phyloP scores from a whole-genome alignment of 2,797 vertebrate species.

The Pipistrellus kuhlii region DNA sequence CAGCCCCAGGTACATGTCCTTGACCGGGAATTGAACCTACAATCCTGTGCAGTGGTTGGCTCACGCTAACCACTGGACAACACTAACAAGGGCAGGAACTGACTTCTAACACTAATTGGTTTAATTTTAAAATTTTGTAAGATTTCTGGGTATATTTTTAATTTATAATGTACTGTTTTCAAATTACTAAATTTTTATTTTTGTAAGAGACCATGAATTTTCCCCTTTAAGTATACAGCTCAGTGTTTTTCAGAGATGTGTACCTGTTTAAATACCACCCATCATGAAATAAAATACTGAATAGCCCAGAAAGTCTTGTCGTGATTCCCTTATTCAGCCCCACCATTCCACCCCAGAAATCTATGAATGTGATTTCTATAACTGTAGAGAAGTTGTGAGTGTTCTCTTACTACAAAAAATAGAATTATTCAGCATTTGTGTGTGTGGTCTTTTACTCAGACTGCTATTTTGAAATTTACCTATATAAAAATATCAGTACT shows the following conservation, averaged over 20 bases:
- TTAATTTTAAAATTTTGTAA: constrained; percentile 33
- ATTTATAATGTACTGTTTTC: constrained; percentile 5
- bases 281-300: constrained; percentile 28
- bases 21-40: not conserved
- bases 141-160: constrained; percentile 21
- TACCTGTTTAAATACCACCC: not conserved
- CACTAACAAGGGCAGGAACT: not conserved
- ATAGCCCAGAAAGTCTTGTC: not conserved
- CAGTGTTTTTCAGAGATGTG: not conserved
- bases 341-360: not conserved
- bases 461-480: not conserved
- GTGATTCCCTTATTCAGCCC: not conserved
- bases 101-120: constrained; percentile 1
- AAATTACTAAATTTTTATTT: not conserved
- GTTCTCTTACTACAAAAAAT: not conserved
- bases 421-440: not conserved
- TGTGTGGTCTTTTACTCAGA: not conserved
- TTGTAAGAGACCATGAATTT: not conserved
- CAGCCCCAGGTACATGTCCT: not conserved
- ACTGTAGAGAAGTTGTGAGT: not conserved
- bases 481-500: not conserved
- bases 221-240: not conserved
- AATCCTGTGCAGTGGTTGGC: not conserved
- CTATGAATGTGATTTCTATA: not conserved
- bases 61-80: not conserved